phyloP scores from a whole-genome alignment of 2,113 vertebrate species.

The Microcebus lehilahytsara region DNA sequence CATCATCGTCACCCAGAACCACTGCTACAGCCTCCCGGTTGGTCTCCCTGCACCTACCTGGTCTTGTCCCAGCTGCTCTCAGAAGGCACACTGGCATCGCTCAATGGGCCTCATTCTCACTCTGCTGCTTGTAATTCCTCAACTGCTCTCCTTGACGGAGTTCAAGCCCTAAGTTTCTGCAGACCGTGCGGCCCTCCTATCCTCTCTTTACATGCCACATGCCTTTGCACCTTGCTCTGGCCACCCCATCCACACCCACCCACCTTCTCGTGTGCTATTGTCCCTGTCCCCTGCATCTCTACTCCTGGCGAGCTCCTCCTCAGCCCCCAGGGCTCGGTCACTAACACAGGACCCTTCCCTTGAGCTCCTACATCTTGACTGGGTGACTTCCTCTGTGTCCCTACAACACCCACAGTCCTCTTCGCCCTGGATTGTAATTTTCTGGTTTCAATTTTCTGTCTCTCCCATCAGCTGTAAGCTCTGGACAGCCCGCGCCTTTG shows the following conservation, averaged over 20 bases:
- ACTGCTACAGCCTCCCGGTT: neutral
- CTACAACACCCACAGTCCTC: neutral
- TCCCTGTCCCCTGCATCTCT: neutral
- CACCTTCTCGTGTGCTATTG: neutral
- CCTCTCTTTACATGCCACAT: neutral
- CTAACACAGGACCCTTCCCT: neutral
- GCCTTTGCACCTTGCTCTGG: neutral
- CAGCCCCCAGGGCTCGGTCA: neutral
- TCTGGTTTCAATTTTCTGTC: neutral
- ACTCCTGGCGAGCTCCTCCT: rapidly evolving
- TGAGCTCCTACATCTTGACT: neutral
- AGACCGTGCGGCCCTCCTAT: neutral
- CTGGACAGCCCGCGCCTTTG: neutral
- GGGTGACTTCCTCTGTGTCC: neutral
- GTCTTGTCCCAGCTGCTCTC: neutral
- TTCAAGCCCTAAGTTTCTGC: neutral
- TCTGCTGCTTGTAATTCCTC: neutral
- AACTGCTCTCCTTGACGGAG: neutral
- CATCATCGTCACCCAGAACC: neutral
- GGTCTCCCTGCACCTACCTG: rapidly evolving
- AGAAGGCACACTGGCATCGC: neutral
- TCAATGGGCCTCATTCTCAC: neutral
- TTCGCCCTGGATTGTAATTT: neutral
- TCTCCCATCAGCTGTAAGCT: neutral
- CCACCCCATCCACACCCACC: neutral